phyloP scores from a whole-genome alignment of 1,140 invertebrate genomes.

The Drosophila punjabiensis region DNA sequence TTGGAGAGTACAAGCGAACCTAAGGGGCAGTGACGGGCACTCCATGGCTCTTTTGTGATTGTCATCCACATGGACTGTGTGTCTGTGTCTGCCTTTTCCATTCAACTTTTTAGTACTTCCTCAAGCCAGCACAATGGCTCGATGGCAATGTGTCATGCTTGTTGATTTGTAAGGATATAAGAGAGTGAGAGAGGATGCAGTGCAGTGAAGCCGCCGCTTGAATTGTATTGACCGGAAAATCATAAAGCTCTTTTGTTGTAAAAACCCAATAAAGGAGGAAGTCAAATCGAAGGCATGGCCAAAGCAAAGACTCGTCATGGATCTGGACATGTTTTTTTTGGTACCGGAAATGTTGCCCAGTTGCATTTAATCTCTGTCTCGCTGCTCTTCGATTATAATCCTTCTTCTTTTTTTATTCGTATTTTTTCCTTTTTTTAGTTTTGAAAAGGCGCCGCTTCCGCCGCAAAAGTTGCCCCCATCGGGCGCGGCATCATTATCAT shows the following conservation, averaged over 20 bases:
- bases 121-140: constrained; percentile 36
- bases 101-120: constrained; percentile 64
- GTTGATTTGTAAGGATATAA: constrained; percentile 76
- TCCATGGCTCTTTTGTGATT: constrained; percentile 44
- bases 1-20: neutral
- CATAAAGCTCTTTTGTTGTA: constrained; percentile 79
- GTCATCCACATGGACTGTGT: constrained; percentile 26
- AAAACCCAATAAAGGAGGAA: constrained; percentile 50
- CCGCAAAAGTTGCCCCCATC: constrained; percentile 63
- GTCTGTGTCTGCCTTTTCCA: neutral
- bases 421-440: neutral
- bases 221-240: constrained; percentile 82
- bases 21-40: constrained; percentile 30
- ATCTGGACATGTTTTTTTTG: constrained; percentile 34
- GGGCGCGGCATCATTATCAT: constrained; percentile 54
- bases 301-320: constrained; percentile 56
- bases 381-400: constrained; percentile 76
- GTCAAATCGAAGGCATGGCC: constrained; percentile 54
- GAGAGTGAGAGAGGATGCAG: constrained; percentile 40
- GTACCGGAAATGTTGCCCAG: constrained; percentile 74
- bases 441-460: constrained; percentile 61
- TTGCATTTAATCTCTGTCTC: constrained; percentile 64
- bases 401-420: constrained; percentile 40
- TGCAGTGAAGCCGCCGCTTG: constrained; percentile 41
- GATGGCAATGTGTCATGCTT: constrained; percentile 77